phyloP scores from a whole-genome alignment of 2,797 vertebrate species.

The Peromyscus attwateri region DNA sequence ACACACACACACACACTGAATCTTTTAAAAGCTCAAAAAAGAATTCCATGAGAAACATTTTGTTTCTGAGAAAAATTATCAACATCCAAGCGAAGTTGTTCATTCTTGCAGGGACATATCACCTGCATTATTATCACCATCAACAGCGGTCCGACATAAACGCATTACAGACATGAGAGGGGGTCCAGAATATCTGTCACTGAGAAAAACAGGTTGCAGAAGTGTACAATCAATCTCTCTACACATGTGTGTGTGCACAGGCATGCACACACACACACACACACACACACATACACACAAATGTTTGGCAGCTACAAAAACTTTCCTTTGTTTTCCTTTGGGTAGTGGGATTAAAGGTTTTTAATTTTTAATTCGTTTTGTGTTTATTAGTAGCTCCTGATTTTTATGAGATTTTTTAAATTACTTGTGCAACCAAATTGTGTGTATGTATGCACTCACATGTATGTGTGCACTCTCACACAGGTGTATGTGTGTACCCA shows the following conservation, averaged over 20 bases:
- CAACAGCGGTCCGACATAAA: not conserved
- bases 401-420: not conserved
- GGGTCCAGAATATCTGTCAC: conserved; percentile 12
- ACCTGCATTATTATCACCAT: not conserved
- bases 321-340: not conserved
- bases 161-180: not conserved
- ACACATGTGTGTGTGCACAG: not conserved
- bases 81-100: conserved; percentile 2
- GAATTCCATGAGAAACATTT: not conserved
- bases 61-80: not conserved
- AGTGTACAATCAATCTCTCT: not conserved
- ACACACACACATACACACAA: not conserved
- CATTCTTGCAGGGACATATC: not conserved
- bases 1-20: no score
- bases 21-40: not conserved
- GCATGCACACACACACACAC: not conserved
- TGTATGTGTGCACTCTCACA: not conserved
- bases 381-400: conserved; percentile 4
- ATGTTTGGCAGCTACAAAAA: not conserved
- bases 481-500: not conserved
- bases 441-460: not conserved
- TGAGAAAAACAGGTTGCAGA: conserved; percentile 31
- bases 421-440: not conserved
- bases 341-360: not conserved
- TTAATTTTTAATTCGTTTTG: conserved; percentile 18